Evolutionary conservation across 2,113 vertebrate species (phyloP), one percentile per base, ranked within the genome.

Genomic region (Leuciscus idus): DNA sequence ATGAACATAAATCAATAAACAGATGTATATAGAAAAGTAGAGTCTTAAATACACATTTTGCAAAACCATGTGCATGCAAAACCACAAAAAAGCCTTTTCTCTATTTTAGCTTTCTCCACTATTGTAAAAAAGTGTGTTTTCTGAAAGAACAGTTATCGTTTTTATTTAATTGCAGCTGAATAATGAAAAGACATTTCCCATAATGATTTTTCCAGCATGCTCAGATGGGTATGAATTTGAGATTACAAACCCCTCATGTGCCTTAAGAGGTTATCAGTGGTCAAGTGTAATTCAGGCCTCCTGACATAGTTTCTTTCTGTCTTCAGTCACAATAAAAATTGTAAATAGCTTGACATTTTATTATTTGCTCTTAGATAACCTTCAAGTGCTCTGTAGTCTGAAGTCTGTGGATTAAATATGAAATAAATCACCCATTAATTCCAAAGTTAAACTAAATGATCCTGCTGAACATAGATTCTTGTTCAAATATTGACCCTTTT

Each of bases 331-430:
- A 80, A 5, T 36, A 15, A 17, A 23, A 75, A 85, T 82, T 26
- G 26, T 59, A 73, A 85, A 50, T 81, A 66, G 43, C 57, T 8
- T 84, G 83, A 75, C 83, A 81, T 87, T 85, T 75, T 76, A 85
- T n/a, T 61, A 66, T 39, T 68, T 61, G 43, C 55, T 19, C 0
- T 70, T 59, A 36, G 78, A 85, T 88, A 82, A 85, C 68, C 23
- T 66, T 81, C 74, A 26, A 39, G 43, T 81, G 43, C 66, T 76
- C 10, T 57, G 4, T 17, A 6, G 36, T 23, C 68, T 57, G 3
- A n/a, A 9, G 36, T 28, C 68, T 57, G 15, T 81, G 57, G 30
- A 36, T 76, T n/a, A 33, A n/a, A 6, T 50, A 77, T 77, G 11
- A 70, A 82, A 66, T 46, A 80, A 77, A 85, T 76, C 15, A 33